Percentiles rank a stretch among this genome's conserved stretches.
phyloP scores from a whole-genome alignment of 2,113 vertebrate genomes.

The Plecturocebus donacophilus region DNA sequence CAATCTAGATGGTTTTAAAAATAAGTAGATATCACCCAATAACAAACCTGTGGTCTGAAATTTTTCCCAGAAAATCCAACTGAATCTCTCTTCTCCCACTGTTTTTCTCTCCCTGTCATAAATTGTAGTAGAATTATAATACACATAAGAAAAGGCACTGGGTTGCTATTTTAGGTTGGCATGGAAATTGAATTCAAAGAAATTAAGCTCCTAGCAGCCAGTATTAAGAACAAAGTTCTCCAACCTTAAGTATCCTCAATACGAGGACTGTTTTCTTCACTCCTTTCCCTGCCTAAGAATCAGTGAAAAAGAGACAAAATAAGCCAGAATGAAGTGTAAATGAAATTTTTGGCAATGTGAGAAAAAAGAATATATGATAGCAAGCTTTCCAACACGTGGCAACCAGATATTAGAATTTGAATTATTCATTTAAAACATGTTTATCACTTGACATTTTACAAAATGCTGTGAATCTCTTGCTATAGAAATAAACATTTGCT shows the following conservation, averaged over 20 bases:
- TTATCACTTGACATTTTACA: background rate
- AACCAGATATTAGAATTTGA: background rate
- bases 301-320: background rate
- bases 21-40: background rate
- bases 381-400: background rate
- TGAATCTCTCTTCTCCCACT: background rate
- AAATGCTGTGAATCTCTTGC: background rate
- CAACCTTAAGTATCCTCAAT: background rate
- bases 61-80: slow-evolving; percentile 22
- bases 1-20: background rate
- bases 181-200: background rate
- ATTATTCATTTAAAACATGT: background rate
- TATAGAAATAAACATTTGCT: background rate
- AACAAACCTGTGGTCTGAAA: background rate
- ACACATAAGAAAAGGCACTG: background rate
- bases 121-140: background rate
- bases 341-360: slow-evolving; percentile 9
- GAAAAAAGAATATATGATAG: background rate
- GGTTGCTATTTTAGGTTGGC: background rate
- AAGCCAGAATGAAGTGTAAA: background rate
- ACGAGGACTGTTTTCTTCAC: background rate
- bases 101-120: background rate
- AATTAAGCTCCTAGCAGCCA: background rate
- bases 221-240: background rate
- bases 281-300: background rate